Evolutionary conservation across 2,797 vertebrate species (phyloP), one percentile per base, ranked within the genome.

Genomic region (Apogon talboti): DNA sequence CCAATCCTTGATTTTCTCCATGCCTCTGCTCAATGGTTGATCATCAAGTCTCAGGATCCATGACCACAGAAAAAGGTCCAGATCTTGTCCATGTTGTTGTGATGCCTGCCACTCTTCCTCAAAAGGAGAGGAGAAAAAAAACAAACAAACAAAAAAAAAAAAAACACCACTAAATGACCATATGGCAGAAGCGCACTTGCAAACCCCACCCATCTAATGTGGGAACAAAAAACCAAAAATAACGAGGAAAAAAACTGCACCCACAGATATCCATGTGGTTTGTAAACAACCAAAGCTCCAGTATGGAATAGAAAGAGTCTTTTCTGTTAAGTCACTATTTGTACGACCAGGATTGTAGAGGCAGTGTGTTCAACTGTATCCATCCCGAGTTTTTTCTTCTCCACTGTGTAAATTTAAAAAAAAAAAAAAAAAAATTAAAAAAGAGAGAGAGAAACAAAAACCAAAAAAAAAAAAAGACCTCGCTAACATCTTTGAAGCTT

Each of bases 261-360:
- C 92, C 93, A 94, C 89, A 91, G 83, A 90, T 79, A 92, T 93
- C 92, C 84, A 85, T 91, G 92, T 88, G 91, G 92, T 91, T 92
- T 94, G 94, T 95, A 95, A 95, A 95, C 94, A 94, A 93, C 92
- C 92, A 91, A 93, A 93, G 86, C 92, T 94, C 93, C 93, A 93
- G 90, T 93, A 92, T 92, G 93, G 93, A 94, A 94, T 94, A 92
- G 84, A 92, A 93, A 89, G 82, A 86, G 79, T 90, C 82, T 74
- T 89, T 90, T 91, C 83, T 87, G 91, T 85, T 49, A 88, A 89
- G 84, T 91, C 87, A 87, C 83, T 60, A 82, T 88, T 88, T 88
- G 79, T 92, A 91, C 78, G 89, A 94, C 91, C 91, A 94, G 90
- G 92, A 93, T 93, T 92, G 92, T 92, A 93, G 92, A 94, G 93